phyloP scores from a whole-genome alignment of 2,797 vertebrate species.

The Etheostoma perlongum region DNA sequence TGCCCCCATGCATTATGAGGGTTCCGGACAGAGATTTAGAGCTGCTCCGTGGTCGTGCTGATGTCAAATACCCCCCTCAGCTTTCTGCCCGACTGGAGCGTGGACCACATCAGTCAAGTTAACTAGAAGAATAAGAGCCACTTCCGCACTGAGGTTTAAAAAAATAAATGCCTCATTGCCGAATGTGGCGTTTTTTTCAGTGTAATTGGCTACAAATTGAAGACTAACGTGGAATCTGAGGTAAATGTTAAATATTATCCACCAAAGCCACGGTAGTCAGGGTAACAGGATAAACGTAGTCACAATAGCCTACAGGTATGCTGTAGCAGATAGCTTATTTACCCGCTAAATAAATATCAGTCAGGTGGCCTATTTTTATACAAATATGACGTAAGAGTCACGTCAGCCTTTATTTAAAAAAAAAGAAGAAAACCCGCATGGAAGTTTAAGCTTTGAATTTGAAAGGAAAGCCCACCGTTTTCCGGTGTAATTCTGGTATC shows the following conservation, averaged over 20 bases:
- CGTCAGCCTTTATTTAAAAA: background rate
- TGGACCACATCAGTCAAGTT: constrained; percentile 18
- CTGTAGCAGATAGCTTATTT: background rate
- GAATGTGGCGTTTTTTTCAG: background rate
- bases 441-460: constrained; percentile 40
- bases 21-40: constrained; percentile 56
- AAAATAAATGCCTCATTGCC: constrained; percentile 43
- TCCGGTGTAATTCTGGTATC: background rate
- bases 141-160: constrained; percentile 21
- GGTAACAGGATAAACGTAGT: background rate
- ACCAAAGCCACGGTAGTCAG: background rate
- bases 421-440: no score
- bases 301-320: background rate
- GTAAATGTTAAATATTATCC: background rate
- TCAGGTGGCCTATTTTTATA: background rate
- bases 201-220: background rate
- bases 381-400: background rate
- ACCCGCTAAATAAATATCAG: background rate
- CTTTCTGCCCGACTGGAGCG: background rate
- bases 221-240: background rate
- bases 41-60: constrained; percentile 51
- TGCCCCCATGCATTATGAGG: constrained; percentile 96
- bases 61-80: constrained; percentile 28
- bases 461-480: background rate
- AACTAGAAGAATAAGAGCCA: rapidly evolving